Conservation (phyloP, 2,888 invertebrate species). For the Magallana nippona region DNA sequence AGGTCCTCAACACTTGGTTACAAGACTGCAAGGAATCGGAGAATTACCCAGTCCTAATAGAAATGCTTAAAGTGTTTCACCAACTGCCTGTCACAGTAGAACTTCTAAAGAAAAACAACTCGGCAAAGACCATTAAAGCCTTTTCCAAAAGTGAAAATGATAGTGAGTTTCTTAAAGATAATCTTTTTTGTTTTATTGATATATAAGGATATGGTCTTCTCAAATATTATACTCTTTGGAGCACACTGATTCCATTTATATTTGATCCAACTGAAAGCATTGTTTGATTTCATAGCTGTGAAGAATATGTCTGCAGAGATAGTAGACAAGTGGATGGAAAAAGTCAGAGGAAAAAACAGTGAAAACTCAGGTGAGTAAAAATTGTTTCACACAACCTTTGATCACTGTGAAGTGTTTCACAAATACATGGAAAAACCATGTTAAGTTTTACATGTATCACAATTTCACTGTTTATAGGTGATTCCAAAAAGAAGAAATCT, state of each 20-base stretch:
- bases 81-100: constrained; percentile 94
- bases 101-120: constrained; percentile 92
- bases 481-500: constrained; percentile 50
- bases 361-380: constrained; percentile 44
- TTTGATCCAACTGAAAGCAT: neutral
- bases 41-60: constrained; percentile 92
- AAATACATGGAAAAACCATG: neutral
- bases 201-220: neutral
- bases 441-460: neutral
- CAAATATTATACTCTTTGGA: too few relatives aligned
- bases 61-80: constrained; percentile 91
- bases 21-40: constrained; percentile 90
- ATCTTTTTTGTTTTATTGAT: too few relatives aligned
- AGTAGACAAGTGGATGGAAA: constrained; percentile 93
- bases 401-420: too few relatives aligned
- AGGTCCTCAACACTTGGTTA: constrained; percentile 93
- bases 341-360: constrained; percentile 86
- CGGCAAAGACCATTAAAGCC: constrained; percentile 92
- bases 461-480: constrained; percentile 42
- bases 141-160: constrained; percentile 83
- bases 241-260: neutral
- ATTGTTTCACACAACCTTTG: neutral
- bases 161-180: constrained; percentile 83
- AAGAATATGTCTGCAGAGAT: constrained; percentile 88
- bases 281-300: constrained; percentile 84